Evolutionary conservation across 2,113 vertebrate genomes (phyloP).

Genomic region (Hippocampus guttulatus): DNA sequence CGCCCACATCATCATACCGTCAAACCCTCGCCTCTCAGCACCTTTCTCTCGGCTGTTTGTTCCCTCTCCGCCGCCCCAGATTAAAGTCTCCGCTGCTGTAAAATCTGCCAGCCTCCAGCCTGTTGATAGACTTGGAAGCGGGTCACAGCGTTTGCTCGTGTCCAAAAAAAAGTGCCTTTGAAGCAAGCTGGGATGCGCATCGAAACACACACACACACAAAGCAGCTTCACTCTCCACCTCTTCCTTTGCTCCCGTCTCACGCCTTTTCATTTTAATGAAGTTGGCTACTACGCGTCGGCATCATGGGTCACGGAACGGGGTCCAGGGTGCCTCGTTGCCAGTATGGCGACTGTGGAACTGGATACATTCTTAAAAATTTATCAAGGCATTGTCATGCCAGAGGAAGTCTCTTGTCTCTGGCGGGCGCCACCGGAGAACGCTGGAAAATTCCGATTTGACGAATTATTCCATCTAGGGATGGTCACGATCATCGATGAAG

Average conservation of each 20-base stretch:
- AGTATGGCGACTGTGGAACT: slow-evolving; percentile 26
- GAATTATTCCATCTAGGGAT: not conserved
- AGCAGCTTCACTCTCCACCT: slow-evolving; percentile 20
- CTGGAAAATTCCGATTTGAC: not conserved
- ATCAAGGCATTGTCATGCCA: slow-evolving; percentile 44
- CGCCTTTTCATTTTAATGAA: slow-evolving; percentile 62
- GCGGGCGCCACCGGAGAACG: not conserved
- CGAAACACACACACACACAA: not conserved
- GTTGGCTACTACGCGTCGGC: slow-evolving; percentile 42
- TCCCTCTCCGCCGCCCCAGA: slow-evolving; percentile 53
- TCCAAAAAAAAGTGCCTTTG: slow-evolving; percentile 69
- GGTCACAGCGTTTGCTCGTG: slow-evolving; percentile 59
- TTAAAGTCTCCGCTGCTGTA: slow-evolving; percentile 62
- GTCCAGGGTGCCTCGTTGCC: slow-evolving; percentile 46
- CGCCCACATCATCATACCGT: not conserved
- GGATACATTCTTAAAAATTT: slow-evolving; percentile 47
- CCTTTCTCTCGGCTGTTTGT: not conserved
- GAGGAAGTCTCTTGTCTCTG: slow-evolving; percentile 22
- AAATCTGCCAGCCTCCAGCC: slow-evolving; percentile 62
- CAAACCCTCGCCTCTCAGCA: not conserved
- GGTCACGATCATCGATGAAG: not conserved
- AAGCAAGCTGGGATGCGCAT: slow-evolving; percentile 48
- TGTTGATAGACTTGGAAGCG: slow-evolving; percentile 67
- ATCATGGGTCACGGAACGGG: slow-evolving; percentile 34
- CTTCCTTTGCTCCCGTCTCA: slow-evolving; percentile 20